These are phyloP conservation scores for Callimorpha dominula DNA, from an alignment of 2,888 invertebrate genomes.

Conservation along the genomic window DNA sequence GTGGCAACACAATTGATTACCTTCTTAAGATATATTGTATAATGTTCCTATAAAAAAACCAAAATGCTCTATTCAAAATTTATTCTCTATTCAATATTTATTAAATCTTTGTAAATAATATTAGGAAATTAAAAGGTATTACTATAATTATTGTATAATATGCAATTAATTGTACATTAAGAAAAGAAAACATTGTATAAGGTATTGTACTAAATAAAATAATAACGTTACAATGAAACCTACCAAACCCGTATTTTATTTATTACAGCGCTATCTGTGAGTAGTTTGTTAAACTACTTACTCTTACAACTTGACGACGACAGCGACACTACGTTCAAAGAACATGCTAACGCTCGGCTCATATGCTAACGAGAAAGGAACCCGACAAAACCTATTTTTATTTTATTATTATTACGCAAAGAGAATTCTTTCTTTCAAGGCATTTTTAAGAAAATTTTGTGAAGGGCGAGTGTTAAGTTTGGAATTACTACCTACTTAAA, in stretches of 20 bases:
- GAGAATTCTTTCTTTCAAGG: too few species aligned
- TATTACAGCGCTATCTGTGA: slow-evolving; percentile 7
- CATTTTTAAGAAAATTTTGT: too few species aligned
- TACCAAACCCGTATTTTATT: not conserved
- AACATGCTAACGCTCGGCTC: too few species aligned
- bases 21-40: too few species aligned
- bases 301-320: not conserved
- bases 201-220: not conserved
- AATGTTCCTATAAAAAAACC: not conserved
- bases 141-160: not conserved
- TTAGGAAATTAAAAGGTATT: not conserved
- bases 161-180: not conserved
- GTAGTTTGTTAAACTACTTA: not conserved
- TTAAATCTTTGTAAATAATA: slow-evolving; percentile 2
- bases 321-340: too few species aligned
- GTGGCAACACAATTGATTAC: too few species aligned
- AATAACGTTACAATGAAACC: not conserved
- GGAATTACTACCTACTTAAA: too few species aligned
- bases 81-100: not conserved
- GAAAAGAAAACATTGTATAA: not conserved
- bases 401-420: too few species aligned
- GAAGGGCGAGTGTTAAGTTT: too few species aligned
- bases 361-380: too few species aligned
- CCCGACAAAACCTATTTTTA: too few species aligned
- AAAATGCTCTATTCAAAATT: not conserved